Base-by-base conservation (phyloP, 2,888 invertebrate species). In the Thalpophila matura region DNA sequence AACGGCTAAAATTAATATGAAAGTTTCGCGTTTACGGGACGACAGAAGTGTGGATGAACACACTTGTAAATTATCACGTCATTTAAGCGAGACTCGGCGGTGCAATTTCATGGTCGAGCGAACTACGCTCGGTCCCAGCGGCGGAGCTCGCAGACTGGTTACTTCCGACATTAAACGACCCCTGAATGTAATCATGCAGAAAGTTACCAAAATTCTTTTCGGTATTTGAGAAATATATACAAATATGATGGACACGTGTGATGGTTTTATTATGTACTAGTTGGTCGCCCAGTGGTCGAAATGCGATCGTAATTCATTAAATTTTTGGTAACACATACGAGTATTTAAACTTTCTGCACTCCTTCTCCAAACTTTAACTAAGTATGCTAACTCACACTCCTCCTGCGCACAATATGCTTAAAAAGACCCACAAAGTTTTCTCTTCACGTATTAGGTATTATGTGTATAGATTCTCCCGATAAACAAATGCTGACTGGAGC, bases 11-110 rank as follows among this genome's bases (percentile, higher is more conserved):
- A 82, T 82, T 77, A 82, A 81, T 84, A 81, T 74, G 75, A 78
- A 82, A 85, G 77, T 82, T 84, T 79, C 70, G 61, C 77, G 56
- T 80, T 71, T 74, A 73, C 64, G 45, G 69, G 50, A 75, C 63
- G 76, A 80, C 78, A 81, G 79, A 81, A 82, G 79, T 82, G 83
- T 82, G 79, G 80, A 85, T 79, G 84, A 85, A 81, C 81, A 81
- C 82, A 81, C 81, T 86, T 86, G 84, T 88, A 87, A 89, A 89
- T 89, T 89, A 89, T 88, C 89, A 85, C 86, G 86, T 85, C 89
- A 86, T 89, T 88, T 87, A 85, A 77, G 74, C 77, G 81, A 81
- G 81, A 80, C 82, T 80, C 82, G 80, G 81, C 78, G 83, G 82
- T 80, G 82, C 88, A 89, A 89, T 89, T 89, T 89, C 88, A 89